Base-by-base conservation (phyloP, 92 coral and sea anemone genomes). In the Zoanthus sociatus region DNA sequence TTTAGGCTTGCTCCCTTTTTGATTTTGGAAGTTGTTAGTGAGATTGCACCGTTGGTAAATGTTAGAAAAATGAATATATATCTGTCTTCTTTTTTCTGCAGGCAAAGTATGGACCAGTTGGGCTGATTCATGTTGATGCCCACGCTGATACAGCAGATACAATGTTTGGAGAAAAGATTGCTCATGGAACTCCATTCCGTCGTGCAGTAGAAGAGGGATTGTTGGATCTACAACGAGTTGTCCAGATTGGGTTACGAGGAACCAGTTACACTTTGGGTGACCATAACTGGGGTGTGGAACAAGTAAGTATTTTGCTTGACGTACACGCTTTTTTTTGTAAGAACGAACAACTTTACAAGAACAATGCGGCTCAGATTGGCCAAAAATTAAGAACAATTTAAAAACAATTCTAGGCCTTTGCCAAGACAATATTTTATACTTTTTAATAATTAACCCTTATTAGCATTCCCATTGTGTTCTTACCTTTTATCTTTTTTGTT, bases 161-260 rank as follows among this genome's bases (percentile, higher is more conserved):
- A 1, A 82, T 82, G 74, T 77, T 84, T 70, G 91, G 92, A 47
- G 96, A 91, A 79, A 91, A 79, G 83, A 78, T 93, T 1, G 67
- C 92, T 7, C 92, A 92, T 68, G 94, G 94, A 12, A 93, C 95
- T 0, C 94, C 96, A 73, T 91, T 93, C 66, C 85, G 88, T 26
- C 90, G 94, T 37, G 92, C 96, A n/a, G 93, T 89, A 1, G 96
- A 93, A 20, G 96, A 93, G 64, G 96, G 90, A 0, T 77, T 93
- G 42, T 60, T 93, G 64, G 96, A 93, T 77, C 81, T 87, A 21
- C 54, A 77, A 54, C 89, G 94, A n/a, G 96, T 93, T 32, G 92
- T 92, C 83, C 93, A 91, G 78, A 93, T 93, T 54, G 96, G 96
- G 4, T 60, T 92, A 77, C 67, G 96, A 31, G 96, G 96, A 18